These are phyloP conservation scores for Microctonus aethiopoides DNA, from an alignment of 2,888 invertebrate species.

Conservation along the genomic window DNA sequence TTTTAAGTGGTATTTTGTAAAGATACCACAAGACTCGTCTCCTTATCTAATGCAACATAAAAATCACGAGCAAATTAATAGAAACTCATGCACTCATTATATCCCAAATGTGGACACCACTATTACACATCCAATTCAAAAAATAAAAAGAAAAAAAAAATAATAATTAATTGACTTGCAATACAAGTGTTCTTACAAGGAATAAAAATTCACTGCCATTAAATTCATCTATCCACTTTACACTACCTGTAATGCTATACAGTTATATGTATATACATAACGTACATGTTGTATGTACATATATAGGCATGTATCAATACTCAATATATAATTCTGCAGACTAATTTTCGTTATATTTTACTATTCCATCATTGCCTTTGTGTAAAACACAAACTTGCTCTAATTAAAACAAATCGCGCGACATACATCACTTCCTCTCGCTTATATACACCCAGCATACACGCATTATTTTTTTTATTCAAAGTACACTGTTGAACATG, in stretches of 20 bases:
- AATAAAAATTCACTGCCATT: not conserved
- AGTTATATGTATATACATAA: no score
- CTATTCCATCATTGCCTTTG: slow-evolving; percentile 5
- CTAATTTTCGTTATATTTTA: not conserved
- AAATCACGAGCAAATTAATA: slow-evolving; percentile 20
- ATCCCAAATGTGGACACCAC: slow-evolving; percentile 9
- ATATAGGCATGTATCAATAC: not conserved
- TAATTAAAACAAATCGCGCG: slow-evolving; percentile 58
- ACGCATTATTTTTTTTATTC: not conserved
- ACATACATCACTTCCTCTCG: slow-evolving; percentile 19
- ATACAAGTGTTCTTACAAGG: not conserved
- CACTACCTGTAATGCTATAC: no score
- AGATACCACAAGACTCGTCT: slow-evolving; percentile 7
- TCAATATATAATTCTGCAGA: not conserved
- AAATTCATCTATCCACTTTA: not conserved
- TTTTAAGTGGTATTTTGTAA: slow-evolving; percentile 14
- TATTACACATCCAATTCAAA: not conserved
- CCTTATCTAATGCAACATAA: not conserved
- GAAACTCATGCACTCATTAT: slow-evolving; percentile 6
- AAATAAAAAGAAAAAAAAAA: not conserved
- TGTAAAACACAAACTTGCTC: slow-evolving; percentile 57
- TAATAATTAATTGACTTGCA: not conserved
- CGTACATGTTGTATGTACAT: no score
- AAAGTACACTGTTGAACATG: not conserved
- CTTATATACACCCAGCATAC: not conserved